Evolutionary conservation across 1,140 invertebrate genomes (phyloP).

Genomic region (Oscheius sp.): DNA sequence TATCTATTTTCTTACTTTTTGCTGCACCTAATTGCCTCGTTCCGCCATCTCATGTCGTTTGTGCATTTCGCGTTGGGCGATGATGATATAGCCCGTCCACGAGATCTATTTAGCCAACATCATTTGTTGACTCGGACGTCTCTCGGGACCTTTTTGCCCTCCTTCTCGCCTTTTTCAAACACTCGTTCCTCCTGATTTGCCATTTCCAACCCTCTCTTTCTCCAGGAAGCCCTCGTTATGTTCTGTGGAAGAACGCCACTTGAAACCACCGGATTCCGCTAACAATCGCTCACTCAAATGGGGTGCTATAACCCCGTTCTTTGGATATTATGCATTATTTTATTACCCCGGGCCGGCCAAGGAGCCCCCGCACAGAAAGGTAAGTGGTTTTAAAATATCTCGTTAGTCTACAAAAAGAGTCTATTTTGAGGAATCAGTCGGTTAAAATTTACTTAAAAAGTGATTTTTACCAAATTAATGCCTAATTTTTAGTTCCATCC

Average conservation of each 20-base stretch:
- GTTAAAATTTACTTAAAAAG: too few species aligned
- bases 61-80: slow-evolving; percentile 8
- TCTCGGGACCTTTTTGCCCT: background rate
- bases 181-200: background rate
- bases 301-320: background rate
- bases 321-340: background rate
- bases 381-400: background rate
- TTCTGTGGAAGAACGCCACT: background rate
- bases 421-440: too few species aligned
- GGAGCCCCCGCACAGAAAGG: background rate
- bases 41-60: too few species aligned
- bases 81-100: slow-evolving; percentile 6
- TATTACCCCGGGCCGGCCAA: background rate
- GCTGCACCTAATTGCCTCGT: too few species aligned
- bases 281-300: background rate
- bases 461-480: too few species aligned
- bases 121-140: slow-evolving; percentile 13
- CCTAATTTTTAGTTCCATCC: slow-evolving; percentile 53
- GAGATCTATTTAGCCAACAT: slow-evolving; percentile 14
- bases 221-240: background rate
- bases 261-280: background rate
- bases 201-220: background rate
- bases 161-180: background rate
- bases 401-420: too few species aligned
- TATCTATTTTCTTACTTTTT: too few species aligned